Evolutionary conservation across 2,113 vertebrate genomes (phyloP), one percentile per base, ranked within the genome.

Genomic region (Phoxinus phoxinus): DNA sequence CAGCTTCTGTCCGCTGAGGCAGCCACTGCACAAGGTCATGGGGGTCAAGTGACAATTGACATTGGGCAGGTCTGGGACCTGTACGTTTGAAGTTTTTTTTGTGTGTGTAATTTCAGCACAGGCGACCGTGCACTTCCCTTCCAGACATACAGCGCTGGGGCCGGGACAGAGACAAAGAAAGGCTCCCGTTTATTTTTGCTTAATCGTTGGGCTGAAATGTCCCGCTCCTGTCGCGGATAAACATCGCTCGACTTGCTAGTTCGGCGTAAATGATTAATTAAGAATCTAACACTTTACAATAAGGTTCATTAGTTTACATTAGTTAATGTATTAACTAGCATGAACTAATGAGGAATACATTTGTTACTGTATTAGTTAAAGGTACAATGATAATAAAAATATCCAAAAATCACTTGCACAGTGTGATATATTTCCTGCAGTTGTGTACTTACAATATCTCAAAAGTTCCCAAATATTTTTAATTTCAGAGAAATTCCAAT

Each of bases 21-120:
- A 84, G 87, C 81, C 87, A 82, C 76, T 61, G 91, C 86, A 84
- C 65, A 71, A 77, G 56, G 85, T 44, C 76, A 83, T 48, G 58
- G 87, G 82, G 84, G 91, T 93, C 92, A 93, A 94, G 92, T 93
- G 92, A 93, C 89, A 90, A 90, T 93, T 94, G 93, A 94, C 92
- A 90, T 90, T 90, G 86, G 85, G 87, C 94, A 94, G 92, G 79
- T 91, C 90, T 91, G 79, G 61, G 48, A 86, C 58, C 76, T 84
- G 81, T 51, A 27, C 35, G 51, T 23, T 58, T 84, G 19, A 71
- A 73, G 79, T 90, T 89, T 83, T 84, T 46, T 30, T 76, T 51
- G 13, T 17, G 44, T 11, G 44, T 11, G 46, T 48, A 8, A 59
- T 61, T 17, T 63, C 23, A 27, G 37, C 32, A 11, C 58, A 63